phyloP scores from a whole-genome alignment of 2,113 vertebrate species.

The Oncorhynchus clarkii region DNA sequence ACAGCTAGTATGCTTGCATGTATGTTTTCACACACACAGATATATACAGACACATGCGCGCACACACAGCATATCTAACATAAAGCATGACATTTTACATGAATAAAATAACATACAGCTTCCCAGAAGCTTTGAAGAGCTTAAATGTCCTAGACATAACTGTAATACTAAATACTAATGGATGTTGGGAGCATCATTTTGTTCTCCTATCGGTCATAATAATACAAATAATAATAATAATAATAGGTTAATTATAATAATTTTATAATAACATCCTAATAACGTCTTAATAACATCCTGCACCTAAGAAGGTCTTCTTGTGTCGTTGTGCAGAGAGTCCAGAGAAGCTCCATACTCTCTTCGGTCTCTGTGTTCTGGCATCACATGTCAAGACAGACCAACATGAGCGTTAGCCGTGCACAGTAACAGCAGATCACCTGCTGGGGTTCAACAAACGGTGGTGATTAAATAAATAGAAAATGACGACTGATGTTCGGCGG shows the following conservation, averaged over 20 bases:
- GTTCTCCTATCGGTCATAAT: constrained; percentile 40
- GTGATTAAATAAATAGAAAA: too few relatives aligned
- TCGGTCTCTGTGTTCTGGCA: constrained; percentile 49
- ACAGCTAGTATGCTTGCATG: constrained; percentile 75
- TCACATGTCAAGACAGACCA: neutral
- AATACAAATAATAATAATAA: too few relatives aligned
- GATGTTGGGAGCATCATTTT: constrained; percentile 59
- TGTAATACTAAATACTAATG: constrained; percentile 40
- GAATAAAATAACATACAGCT: constrained; percentile 77
- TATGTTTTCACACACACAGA: constrained; percentile 64
- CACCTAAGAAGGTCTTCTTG: constrained; percentile 52
- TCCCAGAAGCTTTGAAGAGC: constrained; percentile 92
- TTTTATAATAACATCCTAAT: too few relatives aligned
- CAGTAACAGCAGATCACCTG: too few relatives aligned
- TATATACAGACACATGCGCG: constrained; percentile 50
- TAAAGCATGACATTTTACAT: constrained; percentile 81
- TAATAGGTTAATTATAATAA: too few relatives aligned
- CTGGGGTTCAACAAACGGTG: too few relatives aligned
- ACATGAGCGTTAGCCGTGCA: too few relatives aligned
- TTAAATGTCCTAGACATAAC: constrained; percentile 80
- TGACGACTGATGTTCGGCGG: neutral
- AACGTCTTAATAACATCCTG: constrained; percentile 30
- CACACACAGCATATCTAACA: constrained; percentile 58
- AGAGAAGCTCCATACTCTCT: constrained; percentile 47
- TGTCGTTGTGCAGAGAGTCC: constrained; percentile 54